A percentile compares a stretch with the other conserved stretches of the same genome.
These are phyloP conservation scores for Neodiprion lecontei DNA, from an alignment of 1,140 invertebrate genomes.

Conservation along the genomic window DNA sequence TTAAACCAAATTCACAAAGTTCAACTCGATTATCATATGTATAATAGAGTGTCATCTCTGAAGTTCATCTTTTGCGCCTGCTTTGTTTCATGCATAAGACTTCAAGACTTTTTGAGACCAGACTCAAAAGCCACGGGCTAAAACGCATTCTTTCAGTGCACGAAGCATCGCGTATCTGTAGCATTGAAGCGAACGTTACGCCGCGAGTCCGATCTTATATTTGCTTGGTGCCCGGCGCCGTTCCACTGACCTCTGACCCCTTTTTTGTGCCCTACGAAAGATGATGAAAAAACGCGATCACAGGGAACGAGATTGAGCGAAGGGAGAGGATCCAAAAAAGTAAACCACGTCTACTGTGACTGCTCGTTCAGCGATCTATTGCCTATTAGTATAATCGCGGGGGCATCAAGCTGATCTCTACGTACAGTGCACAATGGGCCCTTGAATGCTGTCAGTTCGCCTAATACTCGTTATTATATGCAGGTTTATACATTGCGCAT, in stretches of 20 bases:
- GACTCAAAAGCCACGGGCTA: no score
- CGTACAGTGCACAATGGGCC: background rate
- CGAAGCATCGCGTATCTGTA: background rate
- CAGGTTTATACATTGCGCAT: no score
- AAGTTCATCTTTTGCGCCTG: no score
- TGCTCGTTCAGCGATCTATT: conserved; percentile 6
- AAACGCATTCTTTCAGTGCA: no score
- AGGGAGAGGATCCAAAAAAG: background rate
- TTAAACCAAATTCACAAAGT: no score
- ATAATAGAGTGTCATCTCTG: no score
- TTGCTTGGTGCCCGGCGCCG: background rate
- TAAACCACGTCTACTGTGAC: background rate
- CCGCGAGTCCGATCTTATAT: background rate
- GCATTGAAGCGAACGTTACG: background rate
- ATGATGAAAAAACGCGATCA: background rate
- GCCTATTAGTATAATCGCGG: conserved; percentile 10
- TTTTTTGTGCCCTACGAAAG: conserved; percentile 2
- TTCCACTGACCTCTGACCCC: background rate
- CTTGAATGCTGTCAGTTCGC: no score
- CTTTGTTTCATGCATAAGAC: no score
- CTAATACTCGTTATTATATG: no score
- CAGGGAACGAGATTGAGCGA: background rate
- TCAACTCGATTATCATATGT: no score
- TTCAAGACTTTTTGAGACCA: no score
- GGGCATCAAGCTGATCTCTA: background rate